Percentiles rank a stretch among this genome's conserved stretches.
Conservation (phyloP, 2,113 vertebrate species). For the Electrona antarctica region DNA sequence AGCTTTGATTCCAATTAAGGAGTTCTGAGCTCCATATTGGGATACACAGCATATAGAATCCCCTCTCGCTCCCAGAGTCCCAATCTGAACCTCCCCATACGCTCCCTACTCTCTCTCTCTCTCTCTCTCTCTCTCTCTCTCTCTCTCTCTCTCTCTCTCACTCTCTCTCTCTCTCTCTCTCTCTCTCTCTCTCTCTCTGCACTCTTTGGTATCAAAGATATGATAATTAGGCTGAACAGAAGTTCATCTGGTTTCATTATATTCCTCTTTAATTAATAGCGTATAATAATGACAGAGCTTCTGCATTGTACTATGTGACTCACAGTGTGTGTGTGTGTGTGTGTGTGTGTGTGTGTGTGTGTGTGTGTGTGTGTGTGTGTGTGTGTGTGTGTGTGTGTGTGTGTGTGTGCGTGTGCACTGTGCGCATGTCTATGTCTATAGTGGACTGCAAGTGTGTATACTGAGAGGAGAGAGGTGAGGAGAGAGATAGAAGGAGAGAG, state of each 20-base stretch:
- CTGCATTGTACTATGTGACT: constrained; percentile 50
- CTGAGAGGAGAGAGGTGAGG: no score
- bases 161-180: constrained; percentile 18
- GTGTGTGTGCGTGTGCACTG: no score
- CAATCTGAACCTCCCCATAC: constrained; percentile 47
- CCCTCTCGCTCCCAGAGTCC: constrained; percentile 58
- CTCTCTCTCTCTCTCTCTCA: constrained; percentile 44
- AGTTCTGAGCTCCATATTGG: constrained; percentile 66
- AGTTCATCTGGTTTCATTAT: constrained; percentile 79
- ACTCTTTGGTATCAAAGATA: constrained; percentile 80
- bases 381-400: neutral
- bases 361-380: constrained; percentile 11
- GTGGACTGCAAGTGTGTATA: no score
- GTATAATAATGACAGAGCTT: constrained; percentile 72
- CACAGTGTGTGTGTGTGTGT: constrained; percentile 19
- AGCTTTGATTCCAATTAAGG: constrained; percentile 73
- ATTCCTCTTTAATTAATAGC: constrained; percentile 78
- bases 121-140: constrained; percentile 19
- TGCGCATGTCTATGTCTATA: no score
- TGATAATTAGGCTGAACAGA: constrained; percentile 81
- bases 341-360: neutral
- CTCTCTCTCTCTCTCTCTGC: constrained; percentile 51
- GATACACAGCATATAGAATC: constrained; percentile 51
- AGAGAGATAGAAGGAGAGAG: no score
- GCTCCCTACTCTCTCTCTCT: constrained; percentile 10